These are phyloP conservation scores for Bothrops jararaca DNA, from an alignment of 2,113 vertebrate genomes.

Conservation along the genomic window DNA sequence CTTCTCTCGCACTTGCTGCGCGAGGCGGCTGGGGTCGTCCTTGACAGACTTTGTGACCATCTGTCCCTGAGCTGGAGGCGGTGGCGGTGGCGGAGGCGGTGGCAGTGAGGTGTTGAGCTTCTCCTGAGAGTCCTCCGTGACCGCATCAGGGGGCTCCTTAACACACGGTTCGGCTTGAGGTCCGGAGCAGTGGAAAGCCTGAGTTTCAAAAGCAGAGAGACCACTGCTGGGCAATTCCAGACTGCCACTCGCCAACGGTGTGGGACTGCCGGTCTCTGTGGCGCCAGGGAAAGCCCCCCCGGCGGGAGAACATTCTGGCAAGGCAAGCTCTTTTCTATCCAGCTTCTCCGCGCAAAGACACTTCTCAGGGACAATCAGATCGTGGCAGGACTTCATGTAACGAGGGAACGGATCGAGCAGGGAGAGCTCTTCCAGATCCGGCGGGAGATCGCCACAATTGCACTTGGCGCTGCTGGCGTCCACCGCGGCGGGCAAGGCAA, in stretches of 20 bases:
- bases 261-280: slow-evolving; percentile 29
- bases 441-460: slow-evolving; percentile 59
- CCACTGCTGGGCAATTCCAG: slow-evolving; percentile 16
- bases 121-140: slow-evolving; percentile 69
- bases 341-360: slow-evolving; percentile 61
- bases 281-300: slow-evolving; percentile 14
- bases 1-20: slow-evolving; percentile 86
- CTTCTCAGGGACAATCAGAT: slow-evolving; percentile 73
- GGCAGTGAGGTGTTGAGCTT: slow-evolving; percentile 61
- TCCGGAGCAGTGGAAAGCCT: slow-evolving; percentile 44
- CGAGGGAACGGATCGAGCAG: slow-evolving; percentile 75
- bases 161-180: slow-evolving; percentile 62
- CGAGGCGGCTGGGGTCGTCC: slow-evolving; percentile 70
- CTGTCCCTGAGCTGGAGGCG: slow-evolving; percentile 68
- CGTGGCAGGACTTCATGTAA: slow-evolving; percentile 78
- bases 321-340: slow-evolving; percentile 41
- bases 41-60: slow-evolving; percentile 62
- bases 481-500: not conserved
- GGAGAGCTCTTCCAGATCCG: slow-evolving; percentile 73
- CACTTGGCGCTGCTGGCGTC: not conserved
- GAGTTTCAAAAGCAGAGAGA: slow-evolving; percentile 42
- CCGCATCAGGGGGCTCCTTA: slow-evolving; percentile 61
- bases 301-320: slow-evolving; percentile 40
- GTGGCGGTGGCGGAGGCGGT: slow-evolving; percentile 27
- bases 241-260: slow-evolving; percentile 27